phyloP scores from a whole-genome alignment of 2,888 invertebrate species.

The Callosobruchus maculatus region DNA sequence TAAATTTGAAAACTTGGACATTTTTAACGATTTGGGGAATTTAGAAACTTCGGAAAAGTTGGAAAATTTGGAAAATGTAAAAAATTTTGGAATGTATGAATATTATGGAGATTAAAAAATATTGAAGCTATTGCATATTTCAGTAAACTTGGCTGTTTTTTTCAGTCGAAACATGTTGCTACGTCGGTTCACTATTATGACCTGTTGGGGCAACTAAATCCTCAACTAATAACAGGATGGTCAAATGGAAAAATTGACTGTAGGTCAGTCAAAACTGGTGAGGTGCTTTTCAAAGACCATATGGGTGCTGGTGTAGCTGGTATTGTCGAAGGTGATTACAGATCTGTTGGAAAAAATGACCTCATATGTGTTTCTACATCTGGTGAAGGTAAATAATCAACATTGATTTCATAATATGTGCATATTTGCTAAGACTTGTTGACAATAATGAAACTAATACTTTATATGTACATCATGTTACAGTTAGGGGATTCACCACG shows the following conservation, averaged over 20 bases:
- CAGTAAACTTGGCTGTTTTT: too few relatives aligned
- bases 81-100: too few relatives aligned
- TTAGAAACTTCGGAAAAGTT: too few relatives aligned
- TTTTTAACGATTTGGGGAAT: too few relatives aligned
- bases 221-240: constrained; percentile 80
- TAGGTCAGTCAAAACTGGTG: constrained; percentile 65
- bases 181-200: constrained; percentile 70
- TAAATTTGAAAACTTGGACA: too few relatives aligned
- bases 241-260: constrained; percentile 81
- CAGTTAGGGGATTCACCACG: constrained; percentile 57
- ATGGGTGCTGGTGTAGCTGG: constrained; percentile 70
- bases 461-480: too few relatives aligned
- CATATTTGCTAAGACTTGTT: too few relatives aligned
- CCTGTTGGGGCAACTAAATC: constrained; percentile 67
- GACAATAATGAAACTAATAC: too few relatives aligned
- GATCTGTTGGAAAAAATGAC: constrained; percentile 73
- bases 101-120: too few relatives aligned
- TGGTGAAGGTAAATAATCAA: constrained; percentile 69
- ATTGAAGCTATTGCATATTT: too few relatives aligned
- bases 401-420: too few relatives aligned
- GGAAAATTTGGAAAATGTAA: too few relatives aligned
- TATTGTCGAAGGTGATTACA: constrained; percentile 79
- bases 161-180: constrained; percentile 84
- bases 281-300: constrained; percentile 76
- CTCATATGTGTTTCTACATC: constrained; percentile 76